These are phyloP conservation scores for Fregata magnificens DNA, from an alignment of 2,113 vertebrate species.

Conservation along the genomic window DNA sequence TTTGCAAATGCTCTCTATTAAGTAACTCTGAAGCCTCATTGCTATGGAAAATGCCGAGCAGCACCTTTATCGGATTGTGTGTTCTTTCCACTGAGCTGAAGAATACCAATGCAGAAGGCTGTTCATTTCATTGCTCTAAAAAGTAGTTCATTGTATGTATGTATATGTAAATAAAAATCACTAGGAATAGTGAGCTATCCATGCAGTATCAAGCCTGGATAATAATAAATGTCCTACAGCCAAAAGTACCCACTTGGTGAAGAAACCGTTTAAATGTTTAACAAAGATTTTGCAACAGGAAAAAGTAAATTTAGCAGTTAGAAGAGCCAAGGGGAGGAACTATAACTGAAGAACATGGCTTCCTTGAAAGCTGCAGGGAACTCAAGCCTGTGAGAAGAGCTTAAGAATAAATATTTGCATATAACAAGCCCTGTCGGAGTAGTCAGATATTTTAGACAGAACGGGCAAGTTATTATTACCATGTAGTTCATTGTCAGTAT, in stretches of 20 bases:
- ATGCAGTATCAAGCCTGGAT: background rate
- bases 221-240: background rate
- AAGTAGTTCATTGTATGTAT: background rate
- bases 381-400: background rate
- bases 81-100: background rate
- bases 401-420: constrained; percentile 14
- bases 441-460: constrained; percentile 34
- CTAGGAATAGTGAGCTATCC: background rate
- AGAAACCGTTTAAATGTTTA: background rate
- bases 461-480: background rate
- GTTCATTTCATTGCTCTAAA: background rate
- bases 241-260: background rate
- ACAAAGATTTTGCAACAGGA: background rate
- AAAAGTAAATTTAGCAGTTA: background rate
- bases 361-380: background rate
- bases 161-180: background rate
- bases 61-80: background rate
- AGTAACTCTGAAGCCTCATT: background rate
- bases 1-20: background rate
- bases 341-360: background rate
- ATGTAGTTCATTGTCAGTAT: constrained; percentile 16
- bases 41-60: background rate
- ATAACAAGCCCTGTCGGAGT: background rate
- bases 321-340: background rate
- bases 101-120: background rate